These are phyloP conservation scores for Geodia barretti DNA, from an alignment of 37 sponge, comb jelly and placozoan species.

Conservation along the genomic window DNA sequence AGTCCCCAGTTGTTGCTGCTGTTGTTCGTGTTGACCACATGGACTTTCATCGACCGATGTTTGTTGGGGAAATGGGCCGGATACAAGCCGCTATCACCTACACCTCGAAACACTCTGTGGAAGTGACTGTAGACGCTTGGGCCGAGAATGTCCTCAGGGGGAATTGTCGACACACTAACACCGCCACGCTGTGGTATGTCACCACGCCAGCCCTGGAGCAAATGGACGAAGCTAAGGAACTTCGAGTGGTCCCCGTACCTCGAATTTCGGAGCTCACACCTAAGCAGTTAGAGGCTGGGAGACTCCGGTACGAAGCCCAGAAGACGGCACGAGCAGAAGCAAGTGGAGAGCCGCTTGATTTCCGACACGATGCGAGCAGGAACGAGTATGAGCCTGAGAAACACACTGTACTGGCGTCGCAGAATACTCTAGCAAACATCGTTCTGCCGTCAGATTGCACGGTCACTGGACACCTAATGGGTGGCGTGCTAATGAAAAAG, in stretches of 20 bases:
- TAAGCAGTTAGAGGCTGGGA: constrained; percentile 25
- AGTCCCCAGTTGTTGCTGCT: constrained; percentile 15
- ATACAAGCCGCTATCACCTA: constrained; percentile 49
- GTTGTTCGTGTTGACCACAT: constrained; percentile 68
- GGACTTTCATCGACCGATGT: constrained; percentile 66
- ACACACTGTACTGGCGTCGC: constrained; percentile 13
- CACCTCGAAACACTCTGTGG: constrained; percentile 52
- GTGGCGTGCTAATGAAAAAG: constrained; percentile 69
- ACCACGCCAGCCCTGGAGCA: constrained; percentile 12
- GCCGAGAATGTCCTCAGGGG: constrained; percentile 49
- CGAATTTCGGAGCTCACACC: constrained; percentile 7
- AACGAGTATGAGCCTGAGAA: background rate
- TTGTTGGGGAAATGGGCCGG: constrained; percentile 50
- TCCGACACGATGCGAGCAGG: background rate
- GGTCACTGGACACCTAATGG: constrained; percentile 8
- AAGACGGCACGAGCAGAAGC: constrained; percentile 12
- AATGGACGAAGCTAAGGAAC: background rate
- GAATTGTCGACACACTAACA: constrained; percentile 31
- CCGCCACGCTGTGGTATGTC: constrained; percentile 63
- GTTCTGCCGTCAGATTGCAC: constrained; percentile 55
- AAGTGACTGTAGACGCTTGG: constrained; percentile 55
- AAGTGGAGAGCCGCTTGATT: background rate
- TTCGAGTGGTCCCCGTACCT: constrained; percentile 33
- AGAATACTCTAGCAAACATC: constrained; percentile 19
- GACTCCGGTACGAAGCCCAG: constrained; percentile 33